These are phyloP conservation scores for Chionomys nivalis DNA, from an alignment of 2,113 vertebrate species.

Conservation along the genomic window DNA sequence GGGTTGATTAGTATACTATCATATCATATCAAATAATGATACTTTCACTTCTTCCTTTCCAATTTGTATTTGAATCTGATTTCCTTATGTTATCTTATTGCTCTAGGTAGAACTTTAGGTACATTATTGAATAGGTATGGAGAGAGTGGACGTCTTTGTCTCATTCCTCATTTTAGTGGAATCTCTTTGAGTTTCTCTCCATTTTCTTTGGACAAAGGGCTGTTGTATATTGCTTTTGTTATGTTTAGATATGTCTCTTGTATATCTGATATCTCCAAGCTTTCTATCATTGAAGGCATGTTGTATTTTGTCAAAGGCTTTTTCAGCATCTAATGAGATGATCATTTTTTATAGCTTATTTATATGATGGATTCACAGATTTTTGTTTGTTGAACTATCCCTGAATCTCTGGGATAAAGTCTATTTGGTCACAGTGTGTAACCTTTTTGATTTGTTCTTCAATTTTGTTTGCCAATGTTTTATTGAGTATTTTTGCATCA, in stretches of 20 bases:
- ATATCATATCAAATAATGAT: neutral
- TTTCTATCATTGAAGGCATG: too few relatives aligned
- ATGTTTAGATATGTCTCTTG: neutral
- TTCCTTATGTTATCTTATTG: neutral
- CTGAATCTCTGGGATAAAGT: neutral
- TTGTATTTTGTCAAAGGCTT: too few relatives aligned
- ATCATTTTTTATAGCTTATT: too few relatives aligned
- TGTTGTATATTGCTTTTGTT: neutral
- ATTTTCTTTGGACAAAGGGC: neutral
- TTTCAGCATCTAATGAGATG: too few relatives aligned
- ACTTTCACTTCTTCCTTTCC: neutral
- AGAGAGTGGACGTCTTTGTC: neutral
- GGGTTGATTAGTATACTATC: neutral
- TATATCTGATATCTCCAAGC: neutral
- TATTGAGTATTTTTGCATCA: neutral
- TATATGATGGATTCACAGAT: neutral
- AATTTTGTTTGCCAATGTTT: neutral
- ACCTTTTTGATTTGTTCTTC: neutral
- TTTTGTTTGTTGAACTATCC: neutral
- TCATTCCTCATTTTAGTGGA: neutral
- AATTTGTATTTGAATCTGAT: neutral
- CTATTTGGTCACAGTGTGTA: neutral
- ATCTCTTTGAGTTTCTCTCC: neutral
- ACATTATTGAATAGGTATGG: neutral
- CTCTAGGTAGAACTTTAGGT: neutral